Percentiles rank a stretch among this genome's conserved stretches.
Evolutionary conservation across 2,797 vertebrate species (phyloP).

Genomic region (Danio tinwini): DNA sequence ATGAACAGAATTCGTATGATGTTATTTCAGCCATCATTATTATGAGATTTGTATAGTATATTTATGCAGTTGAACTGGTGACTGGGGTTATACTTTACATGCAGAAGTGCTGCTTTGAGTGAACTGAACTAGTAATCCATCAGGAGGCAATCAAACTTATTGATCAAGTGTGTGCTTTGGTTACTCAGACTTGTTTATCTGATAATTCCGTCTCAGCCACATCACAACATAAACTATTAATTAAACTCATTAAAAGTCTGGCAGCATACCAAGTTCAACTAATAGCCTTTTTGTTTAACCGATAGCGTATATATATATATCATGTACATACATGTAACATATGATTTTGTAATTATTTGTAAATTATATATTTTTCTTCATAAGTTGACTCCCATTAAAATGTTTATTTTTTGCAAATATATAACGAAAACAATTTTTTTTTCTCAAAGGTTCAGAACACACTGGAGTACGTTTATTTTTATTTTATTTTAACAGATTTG

Average conservation of each 20-base stretch:
- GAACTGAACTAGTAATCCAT: constrained; percentile 6
- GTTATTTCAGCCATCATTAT: constrained; percentile 3
- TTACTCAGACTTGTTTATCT: constrained; percentile 43
- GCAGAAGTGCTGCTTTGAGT: constrained; percentile 15
- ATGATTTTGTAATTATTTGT: too few relatives aligned
- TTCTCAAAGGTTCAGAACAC: too few relatives aligned
- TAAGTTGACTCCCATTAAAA: too few relatives aligned
- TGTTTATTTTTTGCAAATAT: too few relatives aligned
- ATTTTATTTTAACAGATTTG: too few relatives aligned
- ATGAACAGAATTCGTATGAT: too few relatives aligned
- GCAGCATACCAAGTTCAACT: not conserved
- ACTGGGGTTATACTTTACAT: constrained; percentile 23
- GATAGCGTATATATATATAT: too few relatives aligned
- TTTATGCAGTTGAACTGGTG: not conserved
- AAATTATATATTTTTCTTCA: too few relatives aligned
- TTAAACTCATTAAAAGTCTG: constrained; percentile 32
- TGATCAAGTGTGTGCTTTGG: constrained; percentile 37
- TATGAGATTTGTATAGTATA: not conserved
- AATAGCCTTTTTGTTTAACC: not conserved
- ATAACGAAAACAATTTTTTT: too few relatives aligned
- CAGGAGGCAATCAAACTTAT: constrained; percentile 8
- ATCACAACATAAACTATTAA: constrained; percentile 11
- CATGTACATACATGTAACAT: too few relatives aligned
- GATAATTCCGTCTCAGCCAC: constrained; percentile 7
- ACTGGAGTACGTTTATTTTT: too few relatives aligned